phyloP scores from a whole-genome alignment of 2,797 vertebrate genomes.

The Siniperca undulata region DNA sequence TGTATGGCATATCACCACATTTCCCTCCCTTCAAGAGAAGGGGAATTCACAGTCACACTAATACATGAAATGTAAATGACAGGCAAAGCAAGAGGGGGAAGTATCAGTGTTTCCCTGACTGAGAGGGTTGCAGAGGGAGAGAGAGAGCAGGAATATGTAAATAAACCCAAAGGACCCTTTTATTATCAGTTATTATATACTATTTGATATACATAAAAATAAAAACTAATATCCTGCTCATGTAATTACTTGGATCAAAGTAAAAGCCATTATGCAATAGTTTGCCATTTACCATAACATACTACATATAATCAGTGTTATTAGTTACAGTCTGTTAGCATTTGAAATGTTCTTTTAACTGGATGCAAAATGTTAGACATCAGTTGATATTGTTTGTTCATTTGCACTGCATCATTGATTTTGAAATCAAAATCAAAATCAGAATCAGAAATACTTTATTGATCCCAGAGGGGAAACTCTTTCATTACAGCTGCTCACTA shows the following conservation, averaged over 20 bases:
- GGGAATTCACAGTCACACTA: constrained; percentile 66
- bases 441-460: too few species aligned
- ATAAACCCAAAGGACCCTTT: not conserved
- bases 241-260: not conserved
- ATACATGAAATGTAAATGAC: constrained; percentile 76
- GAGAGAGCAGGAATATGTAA: not conserved
- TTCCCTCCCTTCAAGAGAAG: constrained; percentile 77
- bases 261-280: not conserved
- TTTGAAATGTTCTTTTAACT: not conserved
- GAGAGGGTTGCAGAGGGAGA: not conserved
- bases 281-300: not conserved
- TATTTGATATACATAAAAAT: too few species aligned
- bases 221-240: not conserved
- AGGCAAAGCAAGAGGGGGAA: constrained; percentile 65
- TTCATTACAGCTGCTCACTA: too few species aligned
- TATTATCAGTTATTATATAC: not conserved
- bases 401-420: not conserved
- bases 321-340: not conserved
- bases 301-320: not conserved
- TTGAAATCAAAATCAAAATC: not conserved
- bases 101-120: constrained; percentile 46
- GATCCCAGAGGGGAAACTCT: too few species aligned
- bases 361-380: not conserved
- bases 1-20: constrained; percentile 54
- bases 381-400: not conserved